Evolutionary conservation across 64 coral and sea anemone species (phyloP).

Genomic region (Montipora sp.): DNA sequence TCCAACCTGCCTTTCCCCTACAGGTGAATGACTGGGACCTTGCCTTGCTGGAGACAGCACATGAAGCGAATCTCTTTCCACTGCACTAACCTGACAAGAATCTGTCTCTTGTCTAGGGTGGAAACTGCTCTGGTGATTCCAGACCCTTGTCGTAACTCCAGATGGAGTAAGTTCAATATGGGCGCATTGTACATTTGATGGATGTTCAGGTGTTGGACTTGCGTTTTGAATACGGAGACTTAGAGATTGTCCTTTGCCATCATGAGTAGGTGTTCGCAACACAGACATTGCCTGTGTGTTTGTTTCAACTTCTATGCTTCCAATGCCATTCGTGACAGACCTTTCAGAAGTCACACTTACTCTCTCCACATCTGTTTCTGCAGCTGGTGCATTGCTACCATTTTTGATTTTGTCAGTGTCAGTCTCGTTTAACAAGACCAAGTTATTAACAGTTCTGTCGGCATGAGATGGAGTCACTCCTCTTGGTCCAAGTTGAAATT

Average conservation of each 20-base stretch:
- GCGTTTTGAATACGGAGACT: conserved; percentile 19
- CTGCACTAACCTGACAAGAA: background rate
- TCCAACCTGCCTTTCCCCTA: background rate
- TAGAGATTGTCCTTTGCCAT: conserved; percentile 13
- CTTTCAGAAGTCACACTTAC: background rate
- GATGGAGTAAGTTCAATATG: conserved; percentile 19
- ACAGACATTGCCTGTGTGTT: background rate
- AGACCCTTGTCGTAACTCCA: conserved; percentile 10
- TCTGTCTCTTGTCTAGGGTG: background rate
- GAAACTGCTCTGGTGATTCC: background rate
- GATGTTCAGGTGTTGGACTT: background rate
- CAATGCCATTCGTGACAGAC: background rate
- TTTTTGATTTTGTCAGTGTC: background rate
- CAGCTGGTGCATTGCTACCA: background rate
- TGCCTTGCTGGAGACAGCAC: background rate
- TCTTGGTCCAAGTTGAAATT: conserved; percentile 18
- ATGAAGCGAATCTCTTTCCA: background rate
- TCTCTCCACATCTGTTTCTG: background rate
- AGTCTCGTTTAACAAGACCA: background rate
- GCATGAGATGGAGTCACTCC: conserved; percentile 22
- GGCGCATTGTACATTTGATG: background rate
- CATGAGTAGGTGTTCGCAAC: background rate
- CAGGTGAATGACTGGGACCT: background rate
- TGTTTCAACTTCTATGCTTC: conserved; percentile 14
- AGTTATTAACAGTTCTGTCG: background rate